Base-by-base conservation (phyloP, 2,113 vertebrate genomes). In the Ceratotherium simum region DNA sequence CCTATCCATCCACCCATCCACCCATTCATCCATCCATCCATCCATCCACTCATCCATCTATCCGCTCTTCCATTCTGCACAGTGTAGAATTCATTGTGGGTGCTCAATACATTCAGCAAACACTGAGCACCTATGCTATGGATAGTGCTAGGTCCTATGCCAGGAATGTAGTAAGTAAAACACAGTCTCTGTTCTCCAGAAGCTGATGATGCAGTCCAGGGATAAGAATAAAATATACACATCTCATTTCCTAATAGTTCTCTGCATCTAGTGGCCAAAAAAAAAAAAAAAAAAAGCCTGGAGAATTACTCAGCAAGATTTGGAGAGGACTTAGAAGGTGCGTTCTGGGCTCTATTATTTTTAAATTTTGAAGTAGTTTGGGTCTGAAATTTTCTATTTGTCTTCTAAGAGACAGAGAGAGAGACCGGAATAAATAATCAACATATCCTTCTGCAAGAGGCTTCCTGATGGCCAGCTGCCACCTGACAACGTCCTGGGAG, bases 401-500 rank as follows among this genome's bases (percentile, higher is more conserved):
- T 87, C 84, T 96, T 96, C 64, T 64, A 87, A 95, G 46, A 90
- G 23, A 84, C 29, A 76, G 27, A 42, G 18, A 69, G 33, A 60
- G 60, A 51, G 29, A 25, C 2, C 29, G 33, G 39, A 27, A 20
- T 64, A 46, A 51, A 36, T 42, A n/a, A 86, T 33, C 58, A 85
- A 6, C 1, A 16, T 42, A 33, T 60, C 25, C 56, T 18, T 65
- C 42, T 83, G 85, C 79, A 80, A 65, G 58, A 51, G 56, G 81
- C 46, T 84, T 46, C 76, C 42, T 48, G 33, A 33, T 8, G 25
- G 13, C 69, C 78, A 73, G 76, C 82, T 51, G n/a, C 36, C 67
- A 65, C 58, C 46, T n/a, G 76, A 16, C 17, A 8, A 0, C 0
- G 23, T 56, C 48, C 81, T 5, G 14, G 21, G 81, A 87, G 6